phyloP scores from a whole-genome alignment of 1,140 invertebrate genomes.

The Eueides isabella region DNA sequence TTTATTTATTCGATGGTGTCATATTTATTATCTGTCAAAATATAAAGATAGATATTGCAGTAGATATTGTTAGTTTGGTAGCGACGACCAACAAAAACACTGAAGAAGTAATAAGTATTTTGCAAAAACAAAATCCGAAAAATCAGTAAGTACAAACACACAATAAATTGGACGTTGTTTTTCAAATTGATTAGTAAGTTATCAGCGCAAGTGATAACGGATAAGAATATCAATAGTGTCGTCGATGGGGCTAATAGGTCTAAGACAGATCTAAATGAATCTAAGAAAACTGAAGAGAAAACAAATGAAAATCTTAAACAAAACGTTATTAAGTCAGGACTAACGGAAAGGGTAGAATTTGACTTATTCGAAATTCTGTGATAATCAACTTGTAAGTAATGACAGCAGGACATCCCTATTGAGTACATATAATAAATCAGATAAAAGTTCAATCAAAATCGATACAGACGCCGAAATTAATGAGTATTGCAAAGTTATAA shows the following conservation, averaged over 20 bases:
- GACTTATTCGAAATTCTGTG: neutral
- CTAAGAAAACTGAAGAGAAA: constrained; percentile 40
- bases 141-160: constrained; percentile 58
- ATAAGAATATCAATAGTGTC: constrained; percentile 53
- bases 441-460: neutral
- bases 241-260: constrained; percentile 49
- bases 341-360: neutral
- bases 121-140: constrained; percentile 67
- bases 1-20: constrained; percentile 71
- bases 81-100: constrained; percentile 54
- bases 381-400: neutral
- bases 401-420: neutral
- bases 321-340: neutral
- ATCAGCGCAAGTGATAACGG: constrained; percentile 65
- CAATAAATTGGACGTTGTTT: constrained; percentile 58
- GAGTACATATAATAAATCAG: constrained; percentile 18
- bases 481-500: constrained; percentile 47
- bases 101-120: constrained; percentile 57
- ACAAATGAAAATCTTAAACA: neutral
- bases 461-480: neutral
- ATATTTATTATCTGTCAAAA: constrained; percentile 71
- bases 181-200: constrained; percentile 75
- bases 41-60: constrained; percentile 48
- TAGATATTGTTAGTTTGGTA: constrained; percentile 68
- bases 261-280: constrained; percentile 52